Evolutionary conservation across 2,113 vertebrate species (phyloP).

Genomic region (Apeltes quadracus): DNA sequence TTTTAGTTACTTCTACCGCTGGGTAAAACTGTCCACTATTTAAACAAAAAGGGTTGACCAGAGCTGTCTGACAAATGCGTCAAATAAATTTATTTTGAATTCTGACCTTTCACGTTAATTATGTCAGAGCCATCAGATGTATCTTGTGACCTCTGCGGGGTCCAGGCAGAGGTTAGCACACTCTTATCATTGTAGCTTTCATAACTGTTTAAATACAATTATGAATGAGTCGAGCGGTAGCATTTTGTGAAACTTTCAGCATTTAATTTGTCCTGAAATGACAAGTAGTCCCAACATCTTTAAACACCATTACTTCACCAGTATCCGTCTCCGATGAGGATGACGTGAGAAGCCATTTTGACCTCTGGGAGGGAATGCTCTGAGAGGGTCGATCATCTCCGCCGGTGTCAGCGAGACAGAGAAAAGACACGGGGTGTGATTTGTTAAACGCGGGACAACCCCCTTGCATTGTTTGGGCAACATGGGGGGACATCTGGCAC

Average conservation of each 20-base stretch:
- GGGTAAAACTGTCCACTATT: neutral
- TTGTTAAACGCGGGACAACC: constrained; percentile 75
- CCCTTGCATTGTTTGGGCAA: constrained; percentile 77
- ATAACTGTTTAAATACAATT: neutral
- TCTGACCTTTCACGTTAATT: constrained; percentile 30
- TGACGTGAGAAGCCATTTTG: constrained; percentile 63
- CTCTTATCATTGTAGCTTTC: neutral
- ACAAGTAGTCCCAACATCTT: neutral
- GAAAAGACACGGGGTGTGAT: constrained; percentile 75
- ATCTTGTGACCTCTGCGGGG: constrained; percentile 28
- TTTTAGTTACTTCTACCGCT: neutral
- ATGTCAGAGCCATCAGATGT: constrained; percentile 14
- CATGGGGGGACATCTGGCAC: constrained; percentile 88
- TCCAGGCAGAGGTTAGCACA: constrained; percentile 1
- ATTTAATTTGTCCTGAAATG: neutral
- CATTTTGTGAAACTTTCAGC: neutral
- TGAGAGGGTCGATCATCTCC: constrained; percentile 44
- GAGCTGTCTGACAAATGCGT: neutral
- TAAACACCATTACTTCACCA: neutral
- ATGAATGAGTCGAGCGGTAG: constrained; percentile 1
- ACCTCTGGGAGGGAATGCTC: constrained; percentile 64
- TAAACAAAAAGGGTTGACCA: neutral
- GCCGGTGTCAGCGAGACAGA: constrained; percentile 45
- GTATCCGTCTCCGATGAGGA: neutral
- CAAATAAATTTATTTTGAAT: neutral